A percentile compares a stretch with the other conserved stretches of the same genome.
Conservation (phyloP, 1,140 invertebrate species). For the Heliconius nattereri region DNA sequence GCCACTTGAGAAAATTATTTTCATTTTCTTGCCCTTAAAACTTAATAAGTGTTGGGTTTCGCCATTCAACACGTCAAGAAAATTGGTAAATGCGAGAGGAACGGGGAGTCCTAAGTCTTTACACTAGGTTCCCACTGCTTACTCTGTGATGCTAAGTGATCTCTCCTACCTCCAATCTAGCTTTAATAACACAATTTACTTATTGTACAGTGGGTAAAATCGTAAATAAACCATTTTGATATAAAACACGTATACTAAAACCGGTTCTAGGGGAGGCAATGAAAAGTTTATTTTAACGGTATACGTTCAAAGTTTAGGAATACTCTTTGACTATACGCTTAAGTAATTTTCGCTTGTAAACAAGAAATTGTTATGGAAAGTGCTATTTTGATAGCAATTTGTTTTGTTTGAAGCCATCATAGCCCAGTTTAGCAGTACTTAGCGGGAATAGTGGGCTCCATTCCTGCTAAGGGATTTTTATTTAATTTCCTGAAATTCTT, state of each 20-base stretch:
- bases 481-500: no score
- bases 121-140: no score
- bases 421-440: no score
- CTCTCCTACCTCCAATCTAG: neutral
- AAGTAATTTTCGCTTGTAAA: slow-evolving; percentile 31
- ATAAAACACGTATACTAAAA: slow-evolving; percentile 21
- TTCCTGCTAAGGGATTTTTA: neutral
- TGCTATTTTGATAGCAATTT: neutral
- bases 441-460: no score
- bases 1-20: no score
- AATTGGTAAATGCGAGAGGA: no score
- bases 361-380: neutral
- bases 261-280: slow-evolving; percentile 16
- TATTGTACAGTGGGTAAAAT: neutral
- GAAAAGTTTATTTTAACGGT: slow-evolving; percentile 34
- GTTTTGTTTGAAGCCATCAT: no score
- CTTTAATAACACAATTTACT: neutral
- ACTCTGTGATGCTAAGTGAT: no score
- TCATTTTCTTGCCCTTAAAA: no score
- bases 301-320: slow-evolving; percentile 25
- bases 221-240: slow-evolving; percentile 17
- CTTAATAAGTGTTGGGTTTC: no score
- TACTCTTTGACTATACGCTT: slow-evolving; percentile 38
- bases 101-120: no score
- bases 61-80: no score